Evolutionary conservation across 1,140 invertebrate genomes (phyloP).

Genomic region (Papilio polyxenes): DNA sequence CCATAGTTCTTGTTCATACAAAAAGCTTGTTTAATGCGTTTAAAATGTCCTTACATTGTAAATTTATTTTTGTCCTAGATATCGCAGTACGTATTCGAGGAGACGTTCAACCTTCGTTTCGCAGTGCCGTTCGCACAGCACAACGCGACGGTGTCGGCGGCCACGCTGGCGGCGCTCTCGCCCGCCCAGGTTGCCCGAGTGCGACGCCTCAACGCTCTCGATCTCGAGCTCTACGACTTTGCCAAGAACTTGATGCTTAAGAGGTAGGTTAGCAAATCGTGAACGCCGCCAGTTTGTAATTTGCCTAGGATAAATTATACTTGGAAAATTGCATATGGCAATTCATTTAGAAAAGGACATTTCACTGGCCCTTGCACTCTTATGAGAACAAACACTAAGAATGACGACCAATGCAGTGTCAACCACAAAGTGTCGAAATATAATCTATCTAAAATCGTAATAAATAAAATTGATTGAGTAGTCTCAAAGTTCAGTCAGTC

Average conservation of each 20-base stretch:
- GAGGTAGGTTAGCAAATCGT: slow-evolving; percentile 51
- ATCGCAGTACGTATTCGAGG: slow-evolving; percentile 97
- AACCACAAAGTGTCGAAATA: too few relatives aligned
- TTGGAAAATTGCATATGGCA: too few relatives aligned
- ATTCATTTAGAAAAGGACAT: too few relatives aligned
- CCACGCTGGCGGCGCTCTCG: slow-evolving; percentile 87
- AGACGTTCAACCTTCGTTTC: slow-evolving; percentile 97
- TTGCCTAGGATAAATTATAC: too few relatives aligned
- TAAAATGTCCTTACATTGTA: neutral
- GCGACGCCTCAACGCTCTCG: slow-evolving; percentile 91
- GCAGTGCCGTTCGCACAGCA: slow-evolving; percentile 93
- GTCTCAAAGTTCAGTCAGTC: too few relatives aligned
- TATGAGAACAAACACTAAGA: too few relatives aligned
- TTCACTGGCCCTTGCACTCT: too few relatives aligned
- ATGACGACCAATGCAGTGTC: too few relatives aligned
- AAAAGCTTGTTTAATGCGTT: neutral
- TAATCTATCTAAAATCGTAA: too few relatives aligned
- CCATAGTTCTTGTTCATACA: too few relatives aligned
- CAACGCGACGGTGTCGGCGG: slow-evolving; percentile 92
- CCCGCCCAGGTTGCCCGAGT: slow-evolving; percentile 88
- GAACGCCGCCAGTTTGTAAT: neutral
- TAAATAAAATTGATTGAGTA: too few relatives aligned
- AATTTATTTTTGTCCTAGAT: slow-evolving; percentile 79
- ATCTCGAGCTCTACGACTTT: slow-evolving; percentile 96
- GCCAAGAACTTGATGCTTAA: slow-evolving; percentile 92